Conservation (phyloP, 2,797 vertebrate species). For the Neopelma chrysocephalum region DNA sequence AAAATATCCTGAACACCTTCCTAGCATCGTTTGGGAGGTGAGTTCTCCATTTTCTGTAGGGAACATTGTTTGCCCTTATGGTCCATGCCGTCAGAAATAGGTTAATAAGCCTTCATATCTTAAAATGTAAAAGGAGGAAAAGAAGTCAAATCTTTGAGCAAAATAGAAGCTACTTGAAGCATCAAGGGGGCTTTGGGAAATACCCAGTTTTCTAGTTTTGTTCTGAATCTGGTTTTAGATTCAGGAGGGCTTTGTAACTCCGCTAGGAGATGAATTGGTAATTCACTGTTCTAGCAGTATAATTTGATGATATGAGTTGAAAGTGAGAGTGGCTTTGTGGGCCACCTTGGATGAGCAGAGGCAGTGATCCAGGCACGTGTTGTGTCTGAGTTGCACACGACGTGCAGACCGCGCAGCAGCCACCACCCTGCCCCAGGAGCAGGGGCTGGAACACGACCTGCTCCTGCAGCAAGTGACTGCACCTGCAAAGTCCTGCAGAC, state of each 20-base stretch:
- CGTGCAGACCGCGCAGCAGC: fast-evolving
- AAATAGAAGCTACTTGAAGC: not conserved
- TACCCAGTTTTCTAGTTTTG: not conserved
- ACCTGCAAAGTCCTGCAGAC: not conserved
- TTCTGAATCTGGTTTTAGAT: not conserved
- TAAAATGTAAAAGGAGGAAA: not conserved
- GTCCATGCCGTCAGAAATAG: not conserved
- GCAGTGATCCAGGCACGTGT: fast-evolving
- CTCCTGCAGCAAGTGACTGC: not conserved
- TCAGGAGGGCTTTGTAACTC: not conserved
- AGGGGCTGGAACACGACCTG: not conserved
- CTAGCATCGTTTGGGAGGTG: not conserved
- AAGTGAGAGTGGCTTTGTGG: not conserved
- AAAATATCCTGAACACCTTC: not conserved
- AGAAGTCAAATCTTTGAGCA: not conserved
- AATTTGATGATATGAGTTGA: not conserved
- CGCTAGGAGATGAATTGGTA: not conserved
- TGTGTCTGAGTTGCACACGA: fast-evolving
- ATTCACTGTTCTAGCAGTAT: not conserved
- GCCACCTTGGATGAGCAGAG: not conserved
- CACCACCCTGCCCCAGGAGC: not conserved
- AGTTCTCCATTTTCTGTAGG: not conserved
- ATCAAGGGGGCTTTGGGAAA: not conserved
- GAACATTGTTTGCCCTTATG: not conserved
- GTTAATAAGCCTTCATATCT: not conserved